These are phyloP conservation scores for Ceratoteleas bidentatus DNA, from an alignment of 1,140 invertebrate genomes.

Conservation along the genomic window DNA sequence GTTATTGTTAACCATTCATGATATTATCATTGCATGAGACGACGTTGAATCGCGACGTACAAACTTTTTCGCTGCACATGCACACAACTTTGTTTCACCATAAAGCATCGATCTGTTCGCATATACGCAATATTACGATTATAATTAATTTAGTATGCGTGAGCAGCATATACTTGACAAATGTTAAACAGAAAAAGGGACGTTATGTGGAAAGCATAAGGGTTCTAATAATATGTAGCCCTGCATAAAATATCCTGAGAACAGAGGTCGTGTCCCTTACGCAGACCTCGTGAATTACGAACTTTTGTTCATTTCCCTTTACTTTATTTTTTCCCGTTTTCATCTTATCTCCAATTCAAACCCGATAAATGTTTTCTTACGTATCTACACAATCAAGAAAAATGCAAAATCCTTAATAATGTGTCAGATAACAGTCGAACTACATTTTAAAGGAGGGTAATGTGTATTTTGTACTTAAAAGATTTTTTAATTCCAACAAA, in stretches of 20 bases:
- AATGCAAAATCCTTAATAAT: conserved; percentile 20
- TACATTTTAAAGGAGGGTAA: too few species aligned
- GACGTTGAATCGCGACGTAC: conserved; percentile 59
- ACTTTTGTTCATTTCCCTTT: conserved; percentile 57
- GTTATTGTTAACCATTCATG: conserved; percentile 49
- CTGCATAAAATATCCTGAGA: conserved; percentile 63
- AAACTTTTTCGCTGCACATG: conserved; percentile 60
- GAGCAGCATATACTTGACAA: conserved; percentile 56
- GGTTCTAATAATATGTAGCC: conserved; percentile 58
- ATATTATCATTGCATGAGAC: conserved; percentile 56
- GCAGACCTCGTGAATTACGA: conserved; percentile 36
- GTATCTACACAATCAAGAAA: conserved; percentile 23
- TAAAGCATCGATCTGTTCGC: conserved; percentile 55
- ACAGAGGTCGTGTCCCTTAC: conserved; percentile 59
- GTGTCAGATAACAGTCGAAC: too few species aligned
- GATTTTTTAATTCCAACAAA: too few species aligned
- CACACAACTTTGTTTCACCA: conserved; percentile 56
- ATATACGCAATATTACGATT: conserved; percentile 56
- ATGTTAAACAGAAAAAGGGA: conserved; percentile 53
- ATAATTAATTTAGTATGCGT: conserved; percentile 61
- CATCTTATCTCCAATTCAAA: conserved; percentile 31
- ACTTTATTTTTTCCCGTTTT: conserved; percentile 46
- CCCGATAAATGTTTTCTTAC: conserved; percentile 30
- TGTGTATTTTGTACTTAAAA: too few species aligned
- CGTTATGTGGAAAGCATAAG: conserved; percentile 53